Evolutionary conservation across 1,140 invertebrate species (phyloP).

Genomic region (Drosophila tani): DNA sequence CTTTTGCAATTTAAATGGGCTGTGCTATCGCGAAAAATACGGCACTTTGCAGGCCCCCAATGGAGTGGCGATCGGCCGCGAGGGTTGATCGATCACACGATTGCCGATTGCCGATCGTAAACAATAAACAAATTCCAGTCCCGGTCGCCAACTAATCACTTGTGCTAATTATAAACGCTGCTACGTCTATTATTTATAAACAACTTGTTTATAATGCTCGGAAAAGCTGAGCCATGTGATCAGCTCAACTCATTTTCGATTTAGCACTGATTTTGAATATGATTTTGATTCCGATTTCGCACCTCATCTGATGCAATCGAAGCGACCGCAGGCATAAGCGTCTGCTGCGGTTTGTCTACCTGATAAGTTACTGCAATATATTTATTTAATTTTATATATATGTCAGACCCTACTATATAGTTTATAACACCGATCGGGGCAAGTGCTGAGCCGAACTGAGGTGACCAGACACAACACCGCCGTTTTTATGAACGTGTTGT

Average conservation of each 20-base stretch:
- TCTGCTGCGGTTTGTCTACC: conserved; percentile 53
- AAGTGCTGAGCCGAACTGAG: conserved; percentile 23
- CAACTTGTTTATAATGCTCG: conserved; percentile 47
- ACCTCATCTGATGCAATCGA: conserved; percentile 65
- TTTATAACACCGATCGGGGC: conserved; percentile 13
- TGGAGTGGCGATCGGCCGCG: conserved; percentile 34
- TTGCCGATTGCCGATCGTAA: conserved; percentile 34
- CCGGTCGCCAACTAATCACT: conserved; percentile 49
- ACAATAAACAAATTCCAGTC: conserved; percentile 53
- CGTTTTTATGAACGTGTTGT: conserved; percentile 49
- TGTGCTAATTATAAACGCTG: conserved; percentile 34
- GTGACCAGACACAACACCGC: conserved; percentile 41
- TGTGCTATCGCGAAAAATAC: conserved; percentile 49
- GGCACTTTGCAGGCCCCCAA: conserved; percentile 49
- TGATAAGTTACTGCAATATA: conserved; percentile 42
- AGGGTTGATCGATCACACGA: conserved; percentile 58
- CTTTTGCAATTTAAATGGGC: conserved; percentile 60
- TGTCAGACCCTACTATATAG: conserved; percentile 1
- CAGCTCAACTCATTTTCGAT: conserved; percentile 37
- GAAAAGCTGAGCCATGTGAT: conserved; percentile 29
- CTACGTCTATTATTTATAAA: conserved; percentile 43
- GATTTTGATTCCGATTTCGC: conserved; percentile 23
- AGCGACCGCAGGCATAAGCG: conserved; percentile 59
- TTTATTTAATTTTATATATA: conserved; percentile 1
- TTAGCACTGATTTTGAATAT: conserved; percentile 19